Conservation (phyloP, 2,797 vertebrate genomes). For the Phalloptychus januarius region DNA sequence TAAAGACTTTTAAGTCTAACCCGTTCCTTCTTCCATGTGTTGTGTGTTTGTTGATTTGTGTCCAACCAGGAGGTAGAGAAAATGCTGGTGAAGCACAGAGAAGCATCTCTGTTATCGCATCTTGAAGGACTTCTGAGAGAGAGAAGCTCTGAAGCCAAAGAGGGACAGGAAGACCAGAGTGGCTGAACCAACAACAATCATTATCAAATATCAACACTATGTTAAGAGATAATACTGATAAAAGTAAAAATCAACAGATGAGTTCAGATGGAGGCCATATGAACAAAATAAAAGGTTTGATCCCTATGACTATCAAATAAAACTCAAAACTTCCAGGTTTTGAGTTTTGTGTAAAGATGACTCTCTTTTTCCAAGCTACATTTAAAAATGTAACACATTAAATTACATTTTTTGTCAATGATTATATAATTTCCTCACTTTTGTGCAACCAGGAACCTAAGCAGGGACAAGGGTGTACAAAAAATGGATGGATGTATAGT, state of each 20-base stretch:
- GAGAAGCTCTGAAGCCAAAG: conserved; percentile 40
- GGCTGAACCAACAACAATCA: conserved; percentile 11
- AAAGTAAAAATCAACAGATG: neutral
- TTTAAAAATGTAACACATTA: neutral
- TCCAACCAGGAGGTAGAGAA: conserved; percentile 60
- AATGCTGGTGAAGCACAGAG: conserved; percentile 66
- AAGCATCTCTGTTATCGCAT: conserved; percentile 56
- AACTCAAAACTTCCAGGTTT: neutral
- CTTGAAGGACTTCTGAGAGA: conserved; percentile 73
- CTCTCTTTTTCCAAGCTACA: neutral
- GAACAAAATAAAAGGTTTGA: neutral
- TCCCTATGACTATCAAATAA: neutral
- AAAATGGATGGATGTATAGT: no score
- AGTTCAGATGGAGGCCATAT: neutral
- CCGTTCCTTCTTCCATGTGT: neutral
- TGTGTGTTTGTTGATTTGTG: conserved; percentile 15
- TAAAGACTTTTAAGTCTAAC: neutral
- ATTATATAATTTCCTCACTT: no score
- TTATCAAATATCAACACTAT: neutral
- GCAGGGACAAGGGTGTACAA: no score
- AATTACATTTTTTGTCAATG: neutral
- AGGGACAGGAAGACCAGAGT: conserved; percentile 16
- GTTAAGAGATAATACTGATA: neutral
- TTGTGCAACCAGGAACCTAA: neutral
- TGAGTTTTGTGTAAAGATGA: neutral